A percentile compares a stretch with the other conserved stretches of the same genome.
Conservation (phyloP, 2,797 vertebrate species). For the Parauchenoglanis punctatus region DNA sequence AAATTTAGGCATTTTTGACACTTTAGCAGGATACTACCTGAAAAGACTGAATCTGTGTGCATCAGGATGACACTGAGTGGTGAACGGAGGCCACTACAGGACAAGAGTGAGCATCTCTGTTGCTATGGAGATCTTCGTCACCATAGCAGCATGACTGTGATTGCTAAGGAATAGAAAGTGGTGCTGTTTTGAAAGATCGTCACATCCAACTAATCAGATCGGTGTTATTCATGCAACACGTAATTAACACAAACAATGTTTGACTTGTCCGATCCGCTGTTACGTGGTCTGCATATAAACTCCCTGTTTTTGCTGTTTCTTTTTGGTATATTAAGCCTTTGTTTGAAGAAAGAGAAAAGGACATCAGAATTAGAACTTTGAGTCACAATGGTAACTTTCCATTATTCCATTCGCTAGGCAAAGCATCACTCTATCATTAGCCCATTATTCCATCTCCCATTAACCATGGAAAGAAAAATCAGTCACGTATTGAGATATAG, state of each 20-base stretch:
- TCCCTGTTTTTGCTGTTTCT: background rate
- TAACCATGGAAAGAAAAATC: background rate
- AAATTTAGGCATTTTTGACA: background rate
- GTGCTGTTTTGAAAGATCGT: conserved; percentile 47
- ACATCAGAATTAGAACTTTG: background rate
- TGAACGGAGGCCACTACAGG: conserved; percentile 36
- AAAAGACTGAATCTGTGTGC: background rate
- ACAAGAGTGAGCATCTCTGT: conserved; percentile 47
- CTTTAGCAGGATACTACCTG: background rate
- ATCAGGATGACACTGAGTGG: background rate
- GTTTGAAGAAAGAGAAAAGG: background rate
- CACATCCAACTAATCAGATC: conserved; percentile 46
- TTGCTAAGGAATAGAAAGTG: conserved; percentile 35
- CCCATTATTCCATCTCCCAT: background rate
- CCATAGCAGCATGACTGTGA: conserved; percentile 47
- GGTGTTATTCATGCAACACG: conserved; percentile 39
- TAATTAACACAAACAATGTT: conserved; percentile 39
- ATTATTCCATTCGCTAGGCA: background rate
- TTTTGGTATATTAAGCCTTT: background rate
- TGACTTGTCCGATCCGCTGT: conserved; percentile 18
- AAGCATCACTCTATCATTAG: background rate
- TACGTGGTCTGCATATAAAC: background rate
- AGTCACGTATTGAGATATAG: background rate
- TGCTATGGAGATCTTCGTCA: conserved; percentile 51
- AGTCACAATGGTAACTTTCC: background rate